phyloP scores from a whole-genome alignment of 2,113 vertebrate species.

The Ibidorhyncha struthersii region DNA sequence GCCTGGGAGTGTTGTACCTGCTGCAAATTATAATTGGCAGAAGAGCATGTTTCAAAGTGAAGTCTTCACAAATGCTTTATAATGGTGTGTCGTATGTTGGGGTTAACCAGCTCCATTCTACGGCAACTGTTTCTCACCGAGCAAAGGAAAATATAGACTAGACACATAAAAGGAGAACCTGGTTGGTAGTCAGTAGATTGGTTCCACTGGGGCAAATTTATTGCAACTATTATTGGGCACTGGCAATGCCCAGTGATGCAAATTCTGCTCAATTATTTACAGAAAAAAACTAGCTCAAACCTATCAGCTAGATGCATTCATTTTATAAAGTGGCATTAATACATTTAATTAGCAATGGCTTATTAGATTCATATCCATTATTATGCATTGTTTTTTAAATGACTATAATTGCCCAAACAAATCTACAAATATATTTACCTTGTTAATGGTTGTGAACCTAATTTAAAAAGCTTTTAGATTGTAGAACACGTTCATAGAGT shows the following conservation, averaged over 20 bases:
- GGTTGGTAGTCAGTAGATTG: neutral
- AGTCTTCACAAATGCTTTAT: neutral
- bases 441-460: neutral
- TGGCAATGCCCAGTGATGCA: neutral
- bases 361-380: constrained; percentile 21
- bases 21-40: neutral
- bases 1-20: neutral
- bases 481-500: neutral
- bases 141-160: neutral
- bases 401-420: constrained; percentile 54
- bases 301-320: neutral
- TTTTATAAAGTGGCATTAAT: neutral
- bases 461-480: constrained; percentile 28
- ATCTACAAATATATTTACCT: constrained; percentile 38
- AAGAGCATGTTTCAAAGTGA: neutral
- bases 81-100: neutral
- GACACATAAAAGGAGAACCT: neutral
- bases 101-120: neutral
- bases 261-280: constrained; percentile 4
- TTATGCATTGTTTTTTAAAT: constrained; percentile 52
- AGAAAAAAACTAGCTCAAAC: neutral
- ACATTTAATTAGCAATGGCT: constrained; percentile 28
- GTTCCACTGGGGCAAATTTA: neutral
- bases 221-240: neutral
- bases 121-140: neutral